These are phyloP conservation scores for Rissa tridactyla DNA, from an alignment of 2,113 vertebrate species.

Conservation along the genomic window DNA sequence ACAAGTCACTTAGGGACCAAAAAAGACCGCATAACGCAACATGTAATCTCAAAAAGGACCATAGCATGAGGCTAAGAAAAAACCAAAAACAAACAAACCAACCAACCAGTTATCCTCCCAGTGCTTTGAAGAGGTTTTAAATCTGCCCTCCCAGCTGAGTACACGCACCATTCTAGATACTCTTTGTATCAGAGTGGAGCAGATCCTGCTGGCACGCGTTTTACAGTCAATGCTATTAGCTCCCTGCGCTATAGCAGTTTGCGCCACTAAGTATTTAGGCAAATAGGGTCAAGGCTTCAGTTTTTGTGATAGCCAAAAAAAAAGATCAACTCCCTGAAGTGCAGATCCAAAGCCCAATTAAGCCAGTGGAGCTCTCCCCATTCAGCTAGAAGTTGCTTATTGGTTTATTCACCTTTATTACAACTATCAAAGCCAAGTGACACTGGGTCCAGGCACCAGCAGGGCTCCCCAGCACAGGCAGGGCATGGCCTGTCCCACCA, in stretches of 20 bases:
- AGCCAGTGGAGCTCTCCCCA: neutral
- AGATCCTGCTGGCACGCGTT: accelerated
- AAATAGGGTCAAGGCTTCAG: neutral
- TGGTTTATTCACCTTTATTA: neutral
- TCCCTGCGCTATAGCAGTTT: neutral
- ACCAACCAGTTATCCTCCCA: neutral
- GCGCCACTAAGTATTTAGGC: neutral
- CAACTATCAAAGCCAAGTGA: neutral
- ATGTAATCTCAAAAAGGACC: neutral
- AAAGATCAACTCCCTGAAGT: neutral
- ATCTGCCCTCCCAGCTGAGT: neutral
- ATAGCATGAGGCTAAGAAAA: neutral
- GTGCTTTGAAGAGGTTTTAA: neutral
- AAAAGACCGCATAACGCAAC: neutral
- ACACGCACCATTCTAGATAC: too few relatives aligned
- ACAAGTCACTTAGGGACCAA: neutral
- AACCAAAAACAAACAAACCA: neutral
- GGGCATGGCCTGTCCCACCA: neutral
- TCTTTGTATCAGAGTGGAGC: neutral
- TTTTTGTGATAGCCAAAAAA: too few relatives aligned
- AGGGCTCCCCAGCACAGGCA: neutral
- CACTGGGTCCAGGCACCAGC: accelerated
- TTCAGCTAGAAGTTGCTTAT: neutral
- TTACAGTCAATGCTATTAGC: neutral
- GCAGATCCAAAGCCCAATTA: neutral